Evolutionary conservation across 2,113 vertebrate genomes (phyloP), one percentile per base, ranked within the genome.

Genomic region (Cinclus cinclus): DNA sequence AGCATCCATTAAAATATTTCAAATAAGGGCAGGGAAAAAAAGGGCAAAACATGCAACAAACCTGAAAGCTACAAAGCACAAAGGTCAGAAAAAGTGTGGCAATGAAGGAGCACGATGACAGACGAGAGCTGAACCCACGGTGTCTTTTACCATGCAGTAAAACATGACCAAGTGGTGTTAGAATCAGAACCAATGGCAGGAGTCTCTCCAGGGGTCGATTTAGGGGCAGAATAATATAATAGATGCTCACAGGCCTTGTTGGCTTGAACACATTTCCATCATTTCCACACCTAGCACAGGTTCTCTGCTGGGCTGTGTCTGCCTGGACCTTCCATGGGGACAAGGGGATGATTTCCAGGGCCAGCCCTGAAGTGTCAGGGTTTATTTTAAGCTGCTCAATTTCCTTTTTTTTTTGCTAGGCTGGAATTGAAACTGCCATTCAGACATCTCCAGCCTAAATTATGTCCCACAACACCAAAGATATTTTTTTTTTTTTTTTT

Each of bases 191-290:
- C 98, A 97, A 97, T 92, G 97, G 94, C 87, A 96, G 77, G 80
- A 95, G 91, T 97, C 91, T 91, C 80, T 97, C 96, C 99, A 99
- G 99, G 99, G 99, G 98, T 99, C 99, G 99, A 99, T 99, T 99
- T 99, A 99, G 98, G 97, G 83, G 87, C 93, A 96, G 64, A 89
- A 81, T 89, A 74, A 85, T 86, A 82, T 95, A 95, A 94, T 1
- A 89, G 97, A 96, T 97, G 97, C 98, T 98, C 98, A 98, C 96
- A 97, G 98, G 98, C 96, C 21, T 30, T 56, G 78, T 15, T 75
- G 65, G 81, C 68, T 82, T 56, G 37, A 90, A 81, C 47, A 79
- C 11, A 37, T 63, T 75, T 7, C 33, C 56, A 67, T 37, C 37
- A 28, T 23, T 84, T 23, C 22, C 69, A 52, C 46, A 60, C 42